phyloP scores from a whole-genome alignment of 2,797 vertebrate genomes.

The Pangasius djambal region DNA sequence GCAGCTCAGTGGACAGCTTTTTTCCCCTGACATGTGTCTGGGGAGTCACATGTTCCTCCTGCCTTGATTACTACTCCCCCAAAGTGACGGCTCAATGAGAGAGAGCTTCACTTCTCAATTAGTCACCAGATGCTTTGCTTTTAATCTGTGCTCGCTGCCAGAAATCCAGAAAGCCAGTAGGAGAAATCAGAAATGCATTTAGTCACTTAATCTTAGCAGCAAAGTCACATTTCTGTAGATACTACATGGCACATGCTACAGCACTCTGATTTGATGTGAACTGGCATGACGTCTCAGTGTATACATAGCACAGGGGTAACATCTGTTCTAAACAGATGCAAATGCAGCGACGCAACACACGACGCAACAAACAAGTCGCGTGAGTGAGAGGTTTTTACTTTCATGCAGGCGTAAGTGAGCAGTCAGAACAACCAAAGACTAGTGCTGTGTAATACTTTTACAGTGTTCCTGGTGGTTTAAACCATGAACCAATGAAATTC shows the following conservation, averaged over 20 bases:
- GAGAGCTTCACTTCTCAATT: conserved; percentile 29
- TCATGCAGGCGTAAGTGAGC: background rate
- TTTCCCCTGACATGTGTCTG: conserved; percentile 46
- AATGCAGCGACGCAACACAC: background rate
- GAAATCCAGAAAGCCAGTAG: background rate
- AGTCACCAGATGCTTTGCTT: conserved; percentile 46
- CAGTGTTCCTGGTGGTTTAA: background rate
- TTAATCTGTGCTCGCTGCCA: conserved; percentile 28
- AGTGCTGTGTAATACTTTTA: background rate
- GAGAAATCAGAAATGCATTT: background rate
- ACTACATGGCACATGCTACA: background rate
- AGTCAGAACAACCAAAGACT: background rate
- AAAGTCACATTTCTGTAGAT: background rate
- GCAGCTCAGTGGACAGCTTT: conserved; percentile 28
- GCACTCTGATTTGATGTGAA: background rate
- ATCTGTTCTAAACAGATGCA: background rate
- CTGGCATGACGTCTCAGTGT: background rate
- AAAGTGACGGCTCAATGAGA: conserved; percentile 33
- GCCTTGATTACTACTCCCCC: conserved; percentile 3
- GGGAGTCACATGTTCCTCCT: conserved; percentile 22
- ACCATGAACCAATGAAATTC: background rate
- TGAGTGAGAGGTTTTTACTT: background rate
- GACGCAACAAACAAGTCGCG: background rate
- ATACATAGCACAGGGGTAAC: background rate
- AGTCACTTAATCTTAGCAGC: background rate